Evolutionary conservation across 2,113 vertebrate genomes (phyloP), one percentile per base, ranked within the genome.

Genomic region (Zosterops hypoxanthus): DNA sequence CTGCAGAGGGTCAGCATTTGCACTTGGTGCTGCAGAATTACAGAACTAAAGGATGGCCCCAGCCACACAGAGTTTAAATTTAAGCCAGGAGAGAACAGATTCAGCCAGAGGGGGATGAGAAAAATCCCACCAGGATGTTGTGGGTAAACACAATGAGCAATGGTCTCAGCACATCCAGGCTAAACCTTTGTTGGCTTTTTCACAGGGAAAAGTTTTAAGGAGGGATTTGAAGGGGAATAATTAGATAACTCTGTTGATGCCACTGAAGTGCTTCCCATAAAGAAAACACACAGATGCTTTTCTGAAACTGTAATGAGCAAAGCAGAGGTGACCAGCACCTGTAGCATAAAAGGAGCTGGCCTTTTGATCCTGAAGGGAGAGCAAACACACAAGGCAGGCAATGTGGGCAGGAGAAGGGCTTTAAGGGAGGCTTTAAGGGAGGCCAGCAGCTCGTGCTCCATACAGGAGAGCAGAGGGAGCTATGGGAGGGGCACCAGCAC

Each of bases 1-100:
- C 79, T 39, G 80, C 75, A 69, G 88, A 92, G 88, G 90, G 91
- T 93, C 90, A 85, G 75, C 29, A 49, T 72, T 77, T 83, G 68
- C 83, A 88, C 86, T 66, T 56, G 82, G 64, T 88, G 86, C 68
- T 59, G 59, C 14, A 60, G 33, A 88, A 64, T 59, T 64, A 84
- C 68, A n/a, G 76, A 86, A 88, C 61, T 73, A 88, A 93, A 86
- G 70, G 76, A 86, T 2, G 44, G 69, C 49, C 68, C 52, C 44
- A 41, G 81, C 57, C 50, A 12, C 70, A 39, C 49, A 61, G 78
- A 77, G 72, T 75, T 96, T 78, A 92, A 88, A 86, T 94, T 83
- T 77, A 81, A 94, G 83, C 57, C 65, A 42, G 77, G 53, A 87
- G 52, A 91, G 73, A 87, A 84, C 19, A 82, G 36, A 71, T 79